phyloP scores from a whole-genome alignment of 1,140 invertebrate species.

The Drosophila tropicalis region DNA sequence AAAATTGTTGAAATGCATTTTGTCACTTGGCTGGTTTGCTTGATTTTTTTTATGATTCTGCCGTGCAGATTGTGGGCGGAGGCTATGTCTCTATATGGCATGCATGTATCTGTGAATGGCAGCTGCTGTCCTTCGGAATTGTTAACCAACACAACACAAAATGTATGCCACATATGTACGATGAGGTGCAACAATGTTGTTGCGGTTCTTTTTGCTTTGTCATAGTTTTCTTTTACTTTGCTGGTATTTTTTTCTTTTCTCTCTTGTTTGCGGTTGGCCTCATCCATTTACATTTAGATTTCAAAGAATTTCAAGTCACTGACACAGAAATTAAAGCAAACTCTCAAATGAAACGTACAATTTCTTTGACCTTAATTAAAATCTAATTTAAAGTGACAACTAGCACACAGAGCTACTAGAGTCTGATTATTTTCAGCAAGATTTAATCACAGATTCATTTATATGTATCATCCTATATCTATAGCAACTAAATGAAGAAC shows the following conservation, averaged over 20 bases:
- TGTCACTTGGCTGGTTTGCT: constrained; percentile 51
- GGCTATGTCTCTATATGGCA: background rate
- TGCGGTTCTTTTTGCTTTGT: constrained; percentile 35
- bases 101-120: constrained; percentile 4
- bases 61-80: background rate
- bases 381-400: background rate
- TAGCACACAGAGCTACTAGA: background rate
- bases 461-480: too few relatives aligned
- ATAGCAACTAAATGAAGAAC: background rate
- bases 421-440: background rate
- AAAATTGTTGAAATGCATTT: constrained; percentile 62
- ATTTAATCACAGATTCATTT: too few relatives aligned
- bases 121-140: constrained; percentile 30
- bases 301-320: constrained; percentile 5
- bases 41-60: constrained; percentile 53
- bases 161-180: constrained; percentile 24
- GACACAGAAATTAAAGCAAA: constrained; percentile 11
- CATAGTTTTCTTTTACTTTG: constrained; percentile 14
- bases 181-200: constrained; percentile 38
- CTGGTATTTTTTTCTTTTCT: background rate
- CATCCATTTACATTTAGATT: constrained; percentile 12
- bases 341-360: background rate
- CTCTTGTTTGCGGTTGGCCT: constrained; percentile 50
- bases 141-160: constrained; percentile 24
- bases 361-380: background rate